A percentile compares a stretch with the other conserved stretches of the same genome.
phyloP scores from a whole-genome alignment of 1,140 invertebrate genomes.

The Alviniconcha marisindica region DNA sequence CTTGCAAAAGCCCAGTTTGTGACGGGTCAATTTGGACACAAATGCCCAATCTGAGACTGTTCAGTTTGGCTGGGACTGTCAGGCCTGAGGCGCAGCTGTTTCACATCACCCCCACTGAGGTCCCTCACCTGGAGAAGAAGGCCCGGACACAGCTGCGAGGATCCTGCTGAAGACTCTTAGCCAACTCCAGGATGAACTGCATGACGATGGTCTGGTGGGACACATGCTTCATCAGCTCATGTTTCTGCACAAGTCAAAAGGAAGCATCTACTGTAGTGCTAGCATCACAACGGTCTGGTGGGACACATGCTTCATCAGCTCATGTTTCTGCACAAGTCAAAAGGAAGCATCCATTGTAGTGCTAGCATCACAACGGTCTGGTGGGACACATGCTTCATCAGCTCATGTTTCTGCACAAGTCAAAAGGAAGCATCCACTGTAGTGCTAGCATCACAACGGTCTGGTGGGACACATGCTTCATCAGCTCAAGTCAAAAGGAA shows the following conservation, averaged over 20 bases:
- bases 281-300: slow-evolving; percentile 99
- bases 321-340: slow-evolving; percentile 88
- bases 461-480: slow-evolving; percentile 98
- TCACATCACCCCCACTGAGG: too few species aligned
- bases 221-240: slow-evolving; percentile 95
- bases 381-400: slow-evolving; percentile 98
- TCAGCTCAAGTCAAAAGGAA: slow-evolving; percentile 89
- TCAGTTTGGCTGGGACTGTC: too few species aligned
- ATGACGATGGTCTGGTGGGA: slow-evolving; percentile 99
- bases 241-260: slow-evolving; percentile 88
- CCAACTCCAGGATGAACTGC: slow-evolving; percentile 98
- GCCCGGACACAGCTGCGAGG: slow-evolving; percentile 93
- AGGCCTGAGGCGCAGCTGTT: too few species aligned
- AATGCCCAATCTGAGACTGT: too few species aligned
- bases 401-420: slow-evolving; percentile 88
- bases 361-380: slow-evolving; percentile 99
- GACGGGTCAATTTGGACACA: too few species aligned
- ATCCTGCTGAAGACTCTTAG: slow-evolving; percentile 95
- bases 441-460: slow-evolving; percentile 99
- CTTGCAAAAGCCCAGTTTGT: too few species aligned
- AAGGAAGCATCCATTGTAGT: too few species aligned
- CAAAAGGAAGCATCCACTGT: too few species aligned
- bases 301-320: slow-evolving; percentile 96
- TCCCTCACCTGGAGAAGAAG: slow-evolving; percentile 90
- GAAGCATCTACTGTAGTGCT: too few species aligned